phyloP scores from a whole-genome alignment of 2,797 vertebrate genomes.

The Orestias chungarensis region DNA sequence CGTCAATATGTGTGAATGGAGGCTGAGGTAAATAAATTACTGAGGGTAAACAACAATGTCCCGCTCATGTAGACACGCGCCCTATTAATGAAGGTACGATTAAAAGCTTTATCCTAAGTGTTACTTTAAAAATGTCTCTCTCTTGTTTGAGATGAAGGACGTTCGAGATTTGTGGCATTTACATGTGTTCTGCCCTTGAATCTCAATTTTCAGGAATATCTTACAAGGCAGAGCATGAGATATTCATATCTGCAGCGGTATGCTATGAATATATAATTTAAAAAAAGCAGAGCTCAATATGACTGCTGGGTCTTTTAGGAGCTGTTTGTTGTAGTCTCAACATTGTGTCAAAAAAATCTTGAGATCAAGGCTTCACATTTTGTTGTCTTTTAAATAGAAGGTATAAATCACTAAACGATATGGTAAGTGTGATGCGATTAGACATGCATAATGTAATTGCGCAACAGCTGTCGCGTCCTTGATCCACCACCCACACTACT shows the following conservation, averaged over 20 bases:
- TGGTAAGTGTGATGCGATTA: slow-evolving; percentile 26
- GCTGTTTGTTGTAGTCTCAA: slow-evolving; percentile 4
- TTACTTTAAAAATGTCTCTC: slow-evolving; percentile 15
- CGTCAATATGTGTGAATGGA: slow-evolving; percentile 36
- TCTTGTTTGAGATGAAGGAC: slow-evolving; percentile 44
- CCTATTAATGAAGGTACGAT: slow-evolving; percentile 63
- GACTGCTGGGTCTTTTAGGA: slow-evolving; percentile 18
- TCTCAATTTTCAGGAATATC: slow-evolving; percentile 68
- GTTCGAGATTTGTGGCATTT: slow-evolving; percentile 57
- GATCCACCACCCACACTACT: slow-evolving; percentile 24
- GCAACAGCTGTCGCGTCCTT: slow-evolving; percentile 38
- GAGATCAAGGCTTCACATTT: slow-evolving; percentile 11
- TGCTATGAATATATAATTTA: slow-evolving; percentile 65
- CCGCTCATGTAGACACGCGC: slow-evolving; percentile 27
- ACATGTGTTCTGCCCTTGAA: slow-evolving; percentile 43
- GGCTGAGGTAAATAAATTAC: slow-evolving; percentile 58
- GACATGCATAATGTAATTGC: slow-evolving; percentile 30
- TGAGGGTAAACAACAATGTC: slow-evolving; percentile 55
- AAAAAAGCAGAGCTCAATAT: slow-evolving; percentile 17
- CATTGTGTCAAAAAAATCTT: slow-evolving; percentile 16
- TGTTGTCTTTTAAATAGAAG: slow-evolving; percentile 16
- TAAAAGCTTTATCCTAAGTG: slow-evolving; percentile 47
- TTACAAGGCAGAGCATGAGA: slow-evolving; percentile 71
- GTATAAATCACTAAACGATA: slow-evolving; percentile 18
- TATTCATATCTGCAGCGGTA: slow-evolving; percentile 59